These are phyloP conservation scores for Nymphalis c-album DNA, from an alignment of 2,888 invertebrate genomes.

Conservation along the genomic window DNA sequence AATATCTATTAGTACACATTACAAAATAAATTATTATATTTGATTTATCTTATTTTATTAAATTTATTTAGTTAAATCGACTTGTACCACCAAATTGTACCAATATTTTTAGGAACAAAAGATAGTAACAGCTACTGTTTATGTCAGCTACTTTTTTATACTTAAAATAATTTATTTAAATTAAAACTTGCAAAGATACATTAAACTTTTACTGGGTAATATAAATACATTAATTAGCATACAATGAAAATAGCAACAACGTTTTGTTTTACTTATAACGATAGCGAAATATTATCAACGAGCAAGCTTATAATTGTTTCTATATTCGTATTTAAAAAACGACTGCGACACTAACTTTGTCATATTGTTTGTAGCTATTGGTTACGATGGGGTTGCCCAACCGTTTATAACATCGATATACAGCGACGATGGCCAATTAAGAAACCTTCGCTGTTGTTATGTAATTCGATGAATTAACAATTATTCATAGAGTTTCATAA, in stretches of 20 bases:
- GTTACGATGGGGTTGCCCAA: constrained; percentile 22
- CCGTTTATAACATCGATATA: constrained; percentile 31
- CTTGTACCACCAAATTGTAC: no score
- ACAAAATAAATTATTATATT: no score
- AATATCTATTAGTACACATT: no score
- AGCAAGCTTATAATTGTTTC: background rate
- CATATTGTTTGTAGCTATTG: constrained; percentile 11
- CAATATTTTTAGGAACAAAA: background rate
- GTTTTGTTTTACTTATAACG: background rate
- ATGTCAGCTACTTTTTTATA: background rate
- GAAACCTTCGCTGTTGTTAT: constrained; percentile 25
- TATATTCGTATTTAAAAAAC: background rate
- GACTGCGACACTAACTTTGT: background rate
- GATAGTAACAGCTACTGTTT: background rate
- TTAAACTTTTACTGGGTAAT: no score
- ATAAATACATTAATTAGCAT: constrained; percentile 4
- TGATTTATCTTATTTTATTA: no score
- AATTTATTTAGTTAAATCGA: background rate
- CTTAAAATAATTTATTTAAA: no score
- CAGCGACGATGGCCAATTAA: constrained; percentile 30
- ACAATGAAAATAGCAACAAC: background rate
- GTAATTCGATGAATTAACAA: constrained; percentile 20
- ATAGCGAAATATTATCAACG: background rate
- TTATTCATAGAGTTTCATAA: constrained; percentile 3
- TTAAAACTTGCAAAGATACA: no score